Evolutionary conservation across 2,113 vertebrate species (phyloP), one percentile per base, ranked within the genome.

Genomic region (Nansenia antarctica): DNA sequence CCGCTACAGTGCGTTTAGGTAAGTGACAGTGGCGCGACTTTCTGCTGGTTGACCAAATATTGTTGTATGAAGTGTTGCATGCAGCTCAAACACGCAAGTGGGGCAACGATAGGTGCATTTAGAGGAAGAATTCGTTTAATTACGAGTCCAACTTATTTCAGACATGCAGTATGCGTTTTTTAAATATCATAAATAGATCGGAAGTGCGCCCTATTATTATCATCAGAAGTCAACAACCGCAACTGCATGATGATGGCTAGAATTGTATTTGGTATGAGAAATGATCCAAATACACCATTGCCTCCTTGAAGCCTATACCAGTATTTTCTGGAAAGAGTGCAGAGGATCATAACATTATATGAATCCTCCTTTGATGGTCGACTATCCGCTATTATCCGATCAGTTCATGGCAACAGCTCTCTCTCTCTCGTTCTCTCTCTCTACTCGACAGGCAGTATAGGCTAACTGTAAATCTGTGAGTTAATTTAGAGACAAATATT

Each of bases 21-120:
- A 81, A 90, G 91, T 88, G 79, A 89, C 74, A 81, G 72, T 85
- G 74, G 70, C 77, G 76, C 78, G 75, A 79, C 69, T 89, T 84
- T 63, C 20, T 63, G 22, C 18, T 59, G 57, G 35, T 72, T 70
- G 31, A 68, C 31, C 26, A 24, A 34, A 74, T 55, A 8, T 18
- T 27, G 20, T 57, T 45, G 20, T 29, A 59, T 74, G 57, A 14
- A 59, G 62, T 54, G 37, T 66, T 68, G 55, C 70, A 24, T 62
- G 26, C 49, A 24, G 67, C 74, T 67, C 9, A 26, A 71, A 60
- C 31, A 9, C 20, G 9, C 4, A 47, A 5, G 14, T n/a, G 2
- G 29, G 55, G 5, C 3, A 15, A 58, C 27, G 24, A 11, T 42
- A 47, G 5, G 15, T 12, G 14, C 14, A 18, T 47, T 5, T 47